These are phyloP conservation scores for Odontamblyopus lacepedii DNA, from an alignment of 2,797 vertebrate species.

Conservation along the genomic window DNA sequence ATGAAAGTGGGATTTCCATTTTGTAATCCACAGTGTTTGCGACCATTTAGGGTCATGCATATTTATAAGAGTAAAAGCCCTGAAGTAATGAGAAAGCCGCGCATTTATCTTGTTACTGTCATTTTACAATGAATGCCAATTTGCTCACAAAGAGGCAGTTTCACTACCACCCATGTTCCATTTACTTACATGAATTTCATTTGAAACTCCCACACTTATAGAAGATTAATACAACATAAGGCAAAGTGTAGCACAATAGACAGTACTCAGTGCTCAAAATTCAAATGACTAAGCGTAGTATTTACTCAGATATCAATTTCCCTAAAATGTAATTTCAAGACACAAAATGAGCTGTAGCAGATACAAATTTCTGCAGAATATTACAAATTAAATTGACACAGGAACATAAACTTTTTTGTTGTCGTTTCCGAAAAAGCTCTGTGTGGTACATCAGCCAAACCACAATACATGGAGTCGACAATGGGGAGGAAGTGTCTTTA, in stretches of 20 bases:
- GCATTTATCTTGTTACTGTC: conserved; percentile 60
- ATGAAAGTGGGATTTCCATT: conserved; percentile 48
- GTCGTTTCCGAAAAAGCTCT: neutral
- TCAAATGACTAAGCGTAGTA: neutral
- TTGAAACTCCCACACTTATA: conserved; percentile 28
- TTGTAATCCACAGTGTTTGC: conserved; percentile 45
- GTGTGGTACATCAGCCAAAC: too few relatives aligned
- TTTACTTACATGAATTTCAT: conserved; percentile 39
- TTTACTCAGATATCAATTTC: neutral
- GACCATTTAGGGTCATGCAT: conserved; percentile 63
- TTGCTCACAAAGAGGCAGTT: conserved; percentile 46
- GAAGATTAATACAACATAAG: conserved; percentile 17
- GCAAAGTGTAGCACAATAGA: conserved; percentile 7
- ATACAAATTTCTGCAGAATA: neutral
- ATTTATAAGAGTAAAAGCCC: conserved; percentile 64
- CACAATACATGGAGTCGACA: too few relatives aligned
- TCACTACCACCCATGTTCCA: conserved; percentile 20
- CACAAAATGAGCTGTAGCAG: neutral
- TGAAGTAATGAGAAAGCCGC: conserved; percentile 53
- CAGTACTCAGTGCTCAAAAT: neutral
- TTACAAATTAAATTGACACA: neutral
- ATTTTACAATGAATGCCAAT: conserved; percentile 56
- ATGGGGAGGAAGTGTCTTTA: too few relatives aligned
- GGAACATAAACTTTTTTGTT: neutral
- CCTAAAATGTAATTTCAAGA: neutral